A percentile compares a stretch with the other conserved stretches of the same genome.
Conservation (phyloP, 2,113 vertebrate species). For the Thomomys bottae region DNA sequence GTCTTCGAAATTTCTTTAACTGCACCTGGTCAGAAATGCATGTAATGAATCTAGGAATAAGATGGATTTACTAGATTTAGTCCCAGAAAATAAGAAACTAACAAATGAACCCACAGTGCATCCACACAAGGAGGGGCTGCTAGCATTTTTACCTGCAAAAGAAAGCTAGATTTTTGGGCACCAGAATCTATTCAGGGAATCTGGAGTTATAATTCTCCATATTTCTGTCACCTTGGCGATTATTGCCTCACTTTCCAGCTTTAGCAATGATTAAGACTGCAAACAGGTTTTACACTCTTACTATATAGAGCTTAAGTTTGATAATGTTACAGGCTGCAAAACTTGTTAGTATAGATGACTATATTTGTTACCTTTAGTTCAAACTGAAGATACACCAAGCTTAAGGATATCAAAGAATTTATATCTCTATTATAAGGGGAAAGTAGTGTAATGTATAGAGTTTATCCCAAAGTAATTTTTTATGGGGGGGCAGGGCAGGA, state of each 20-base stretch:
- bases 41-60: too few relatives aligned
- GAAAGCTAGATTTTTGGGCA: neutral
- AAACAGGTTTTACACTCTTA: neutral
- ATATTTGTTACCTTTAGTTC: constrained; percentile 15
- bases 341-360: constrained; percentile 5
- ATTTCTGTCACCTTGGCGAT: neutral
- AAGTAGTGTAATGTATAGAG: neutral
- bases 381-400: neutral
- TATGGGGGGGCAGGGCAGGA: too few relatives aligned
- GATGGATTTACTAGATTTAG: neutral
- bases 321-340: neutral
- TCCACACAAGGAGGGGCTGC: neutral
- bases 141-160: neutral
- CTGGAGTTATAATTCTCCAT: neutral
- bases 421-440: constrained; percentile 11
- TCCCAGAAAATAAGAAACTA: neutral
- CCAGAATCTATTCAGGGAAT: neutral
- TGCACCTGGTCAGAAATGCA: too few relatives aligned
- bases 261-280: neutral
- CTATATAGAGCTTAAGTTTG: neutral
- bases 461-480: constrained; percentile 13
- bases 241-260: neutral
- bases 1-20: too few relatives aligned
- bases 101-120: neutral
- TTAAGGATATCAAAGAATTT: constrained; percentile 1